These are phyloP conservation scores for Pasiphila rectangulata DNA, from an alignment of 2,888 invertebrate species.

Conservation along the genomic window DNA sequence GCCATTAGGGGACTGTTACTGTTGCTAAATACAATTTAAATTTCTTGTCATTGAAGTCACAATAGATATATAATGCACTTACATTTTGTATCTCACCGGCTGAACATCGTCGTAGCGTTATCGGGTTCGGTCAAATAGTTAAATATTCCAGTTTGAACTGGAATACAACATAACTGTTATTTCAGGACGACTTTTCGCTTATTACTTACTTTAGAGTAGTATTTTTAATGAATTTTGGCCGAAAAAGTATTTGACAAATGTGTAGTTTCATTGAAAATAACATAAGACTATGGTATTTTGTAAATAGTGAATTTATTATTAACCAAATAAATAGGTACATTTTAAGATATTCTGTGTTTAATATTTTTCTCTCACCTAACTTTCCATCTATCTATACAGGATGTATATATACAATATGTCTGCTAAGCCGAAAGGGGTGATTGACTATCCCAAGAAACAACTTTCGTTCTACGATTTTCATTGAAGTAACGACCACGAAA, in stretches of 20 bases:
- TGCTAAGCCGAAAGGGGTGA: too few relatives aligned
- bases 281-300: slow-evolving; percentile 58
- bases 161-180: slow-evolving; percentile 1
- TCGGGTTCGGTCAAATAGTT: slow-evolving; percentile 4
- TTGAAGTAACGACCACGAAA: too few relatives aligned
- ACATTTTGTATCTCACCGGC: slow-evolving; percentile 18
- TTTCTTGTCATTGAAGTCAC: slow-evolving; percentile 14
- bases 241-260: slow-evolving; percentile 9
- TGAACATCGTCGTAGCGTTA: slow-evolving; percentile 5
- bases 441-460: too few relatives aligned
- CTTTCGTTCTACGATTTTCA: too few relatives aligned
- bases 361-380: too few relatives aligned
- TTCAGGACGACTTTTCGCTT: slow-evolving; percentile 2
- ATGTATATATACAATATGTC: too few relatives aligned
- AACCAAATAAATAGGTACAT: slow-evolving; percentile 66
- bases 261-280: slow-evolving; percentile 16
- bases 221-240: slow-evolving; percentile 9
- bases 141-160: slow-evolving; percentile 5
- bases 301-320: slow-evolving; percentile 69
- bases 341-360: slow-evolving; percentile 42
- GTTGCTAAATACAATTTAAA: slow-evolving; percentile 3
- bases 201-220: background rate
- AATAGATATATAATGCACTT: slow-evolving; percentile 11
- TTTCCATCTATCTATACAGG: too few relatives aligned
- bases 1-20: slow-evolving; percentile 4